Evolutionary conservation across 2,113 vertebrate genomes (phyloP), one percentile per base, ranked within the genome.

Genomic region (Pelusios castaneus): DNA sequence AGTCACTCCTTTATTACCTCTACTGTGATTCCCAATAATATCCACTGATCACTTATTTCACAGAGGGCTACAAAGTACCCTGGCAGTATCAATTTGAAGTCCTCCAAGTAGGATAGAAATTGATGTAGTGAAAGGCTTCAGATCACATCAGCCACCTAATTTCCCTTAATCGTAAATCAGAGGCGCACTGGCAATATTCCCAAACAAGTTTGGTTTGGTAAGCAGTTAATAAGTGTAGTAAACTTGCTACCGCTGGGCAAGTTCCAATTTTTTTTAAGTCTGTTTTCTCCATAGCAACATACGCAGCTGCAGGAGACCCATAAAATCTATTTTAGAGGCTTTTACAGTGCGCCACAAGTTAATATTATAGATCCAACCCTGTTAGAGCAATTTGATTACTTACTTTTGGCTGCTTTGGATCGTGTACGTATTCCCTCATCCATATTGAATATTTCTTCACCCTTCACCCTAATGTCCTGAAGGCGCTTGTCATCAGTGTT

Each of bases 341-440:
- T 90, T 77, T 80, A 60, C 0, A 45, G 76, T 9, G 45, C 83
- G 24, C 17, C 22, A 47, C 82, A 1, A 49, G 55, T 38, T 3
- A 27, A 54, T 14, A 41, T 55, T 52, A 17, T 27, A 55, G 34
- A 89, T 0, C 55, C 31, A 2, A 12, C 56, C 13, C 34, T 83
- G 34, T 84, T 21, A 0, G 31, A 93, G 54, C 38, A 91, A 75
- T 86, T 51, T 1, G 0, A 67, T 19, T 43, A 91, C 98, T 98
- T 96, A 99, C 99, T 99, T 96, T 99, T 99, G 96, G 99, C 99
- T 0, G 99, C 96, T 96, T 99, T 99, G 27, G 99, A 99, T 80
- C 99, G 98, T 9, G 99, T 99, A 31, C 99, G 99, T 96, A 99
- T 99, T 93, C 99, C 99, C 82, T 99, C 99, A 3, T 99, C 99